Base-by-base conservation (phyloP, 2,113 vertebrate species). In the Pantherophis guttatus region DNA sequence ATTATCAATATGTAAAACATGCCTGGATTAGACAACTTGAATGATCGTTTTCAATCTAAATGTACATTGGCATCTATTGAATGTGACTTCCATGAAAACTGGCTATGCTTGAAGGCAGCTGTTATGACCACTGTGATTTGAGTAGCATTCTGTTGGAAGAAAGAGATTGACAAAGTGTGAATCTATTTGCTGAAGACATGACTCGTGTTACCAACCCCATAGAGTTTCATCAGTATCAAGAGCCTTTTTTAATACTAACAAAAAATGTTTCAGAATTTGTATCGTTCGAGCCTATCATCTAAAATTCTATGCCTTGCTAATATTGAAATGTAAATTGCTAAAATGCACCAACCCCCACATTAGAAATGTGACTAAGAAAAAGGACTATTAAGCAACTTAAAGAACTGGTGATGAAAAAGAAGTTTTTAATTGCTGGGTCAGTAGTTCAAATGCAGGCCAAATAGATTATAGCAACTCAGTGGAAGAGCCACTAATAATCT, bases 401-500 rank as follows among this genome's bases (percentile, higher is more conserved):
- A 88, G 85, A 52, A 93, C 21, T 62, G 58, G 59, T 91, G 87
- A 93, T 91, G 59, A 91, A 86, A 91, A 39, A 93, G 24, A 53
- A 50, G 52, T 48, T 91, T 87, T 93, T 93, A 93, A 93, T 93
- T 29, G 10, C 52, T n/a, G 86, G 92, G 52, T 75, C 89, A 91
- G 33, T 53, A 88, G 93, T 93, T 93, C 85, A 93, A 91, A 91
- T 91, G 52, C 85, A 48, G 86, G 59, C 89, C 90, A 91, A 91
- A 91, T 91, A 81, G 87, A 90, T 91, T 90, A 91, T 87, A 85
- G 88, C 85, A 91, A 70, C 33, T 91, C 89, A 75, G 39, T 91
- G 52, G 93, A 62, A 93, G 55, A 87, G 55, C 90, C 59, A 75
- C 50, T 91, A 93, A 91, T 90, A 93, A 93, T 90, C 90, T 57